Conservation (phyloP, 2,113 vertebrate genomes). For the Onychorhynchus coronatus region DNA sequence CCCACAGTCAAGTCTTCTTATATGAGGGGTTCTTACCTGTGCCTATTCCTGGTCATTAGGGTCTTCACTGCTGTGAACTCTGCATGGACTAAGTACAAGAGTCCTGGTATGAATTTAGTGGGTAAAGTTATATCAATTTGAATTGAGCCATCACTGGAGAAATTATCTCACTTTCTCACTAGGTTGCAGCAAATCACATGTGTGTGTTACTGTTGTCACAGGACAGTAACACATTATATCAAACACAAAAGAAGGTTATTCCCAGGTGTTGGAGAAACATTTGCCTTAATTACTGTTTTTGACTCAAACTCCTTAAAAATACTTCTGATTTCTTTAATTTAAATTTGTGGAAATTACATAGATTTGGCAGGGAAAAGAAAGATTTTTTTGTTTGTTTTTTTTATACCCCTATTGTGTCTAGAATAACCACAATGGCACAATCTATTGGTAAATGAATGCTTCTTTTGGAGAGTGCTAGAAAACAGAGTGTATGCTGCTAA, state of each 20-base stretch:
- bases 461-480: background rate
- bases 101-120: background rate
- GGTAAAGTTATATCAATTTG: background rate
- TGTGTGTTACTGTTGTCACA: background rate
- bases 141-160: background rate
- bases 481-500: background rate
- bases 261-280: background rate
- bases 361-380: background rate
- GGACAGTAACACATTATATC: background rate
- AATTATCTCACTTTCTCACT: background rate
- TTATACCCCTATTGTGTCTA: background rate
- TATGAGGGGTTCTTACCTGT: background rate
- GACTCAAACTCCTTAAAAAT: background rate
- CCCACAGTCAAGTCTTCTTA: background rate
- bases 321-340: conserved; percentile 18
- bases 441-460: background rate
- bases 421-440: background rate
- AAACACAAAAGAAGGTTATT: background rate
- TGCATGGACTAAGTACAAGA: background rate
- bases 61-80: background rate
- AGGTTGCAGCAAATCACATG: background rate
- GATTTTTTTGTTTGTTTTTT: background rate
- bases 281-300: conserved; percentile 14
- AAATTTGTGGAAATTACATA: background rate
- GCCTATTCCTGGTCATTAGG: background rate